Conservation (phyloP, 2,888 invertebrate genomes). For the Elgonia sp. region DNA sequence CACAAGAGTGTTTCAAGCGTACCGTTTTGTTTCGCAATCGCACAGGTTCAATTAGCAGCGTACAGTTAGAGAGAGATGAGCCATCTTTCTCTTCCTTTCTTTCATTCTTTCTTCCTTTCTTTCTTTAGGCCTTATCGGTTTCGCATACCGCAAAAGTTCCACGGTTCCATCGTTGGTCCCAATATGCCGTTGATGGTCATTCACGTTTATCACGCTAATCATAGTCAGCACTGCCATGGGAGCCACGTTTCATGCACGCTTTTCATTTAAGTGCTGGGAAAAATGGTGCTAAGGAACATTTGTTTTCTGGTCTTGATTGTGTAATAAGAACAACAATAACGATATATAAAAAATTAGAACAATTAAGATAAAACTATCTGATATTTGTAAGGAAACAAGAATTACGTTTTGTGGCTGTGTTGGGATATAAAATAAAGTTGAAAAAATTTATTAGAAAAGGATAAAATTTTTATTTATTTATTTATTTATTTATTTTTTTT, state of each 20-base stretch:
- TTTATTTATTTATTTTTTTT: no score
- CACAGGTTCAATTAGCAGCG: constrained; percentile 78
- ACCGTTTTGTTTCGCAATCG: constrained; percentile 59
- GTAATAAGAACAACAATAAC: no score
- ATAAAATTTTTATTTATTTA: no score
- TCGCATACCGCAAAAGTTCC: constrained; percentile 36
- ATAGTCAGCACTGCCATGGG: constrained; percentile 18
- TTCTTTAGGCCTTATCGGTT: constrained; percentile 45
- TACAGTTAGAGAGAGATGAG: constrained; percentile 37
- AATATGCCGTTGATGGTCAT: constrained; percentile 21
- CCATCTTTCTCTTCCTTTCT: neutral
- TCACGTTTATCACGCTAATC: constrained; percentile 46
- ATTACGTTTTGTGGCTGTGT: no score
- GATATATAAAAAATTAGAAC: no score
- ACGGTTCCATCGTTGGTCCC: constrained; percentile 26
- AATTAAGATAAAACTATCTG: no score
- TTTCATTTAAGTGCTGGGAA: neutral
- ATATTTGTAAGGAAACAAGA: no score
- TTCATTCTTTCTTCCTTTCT: neutral
- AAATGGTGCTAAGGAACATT: neutral
- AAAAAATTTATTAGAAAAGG: no score
- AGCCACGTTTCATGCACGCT: constrained; percentile 20
- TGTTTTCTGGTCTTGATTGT: no score
- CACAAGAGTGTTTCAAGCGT: constrained; percentile 74
- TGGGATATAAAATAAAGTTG: no score